Percentiles rank a stretch among this genome's conserved stretches.
These are phyloP conservation scores for Tetramorium bicarinatum DNA, from an alignment of 2,888 invertebrate genomes.

Conservation along the genomic window DNA sequence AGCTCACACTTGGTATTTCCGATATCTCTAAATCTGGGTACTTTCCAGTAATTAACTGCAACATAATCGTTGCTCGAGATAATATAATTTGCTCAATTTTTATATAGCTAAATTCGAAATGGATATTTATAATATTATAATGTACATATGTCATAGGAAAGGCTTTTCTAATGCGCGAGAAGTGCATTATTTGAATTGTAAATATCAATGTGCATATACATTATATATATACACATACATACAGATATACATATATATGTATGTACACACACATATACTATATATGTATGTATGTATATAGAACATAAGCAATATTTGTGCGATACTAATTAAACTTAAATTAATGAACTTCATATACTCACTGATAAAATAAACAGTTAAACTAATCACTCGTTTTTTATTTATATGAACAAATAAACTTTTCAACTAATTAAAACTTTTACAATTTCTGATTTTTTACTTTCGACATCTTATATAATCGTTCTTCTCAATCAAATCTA, in stretches of 20 bases:
- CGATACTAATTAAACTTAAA: slow-evolving; percentile 42
- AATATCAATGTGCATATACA: slow-evolving; percentile 51
- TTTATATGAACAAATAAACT: slow-evolving; percentile 38
- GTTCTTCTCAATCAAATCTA: too few relatives aligned
- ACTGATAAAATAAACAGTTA: slow-evolving; percentile 62
- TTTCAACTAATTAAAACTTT: slow-evolving; percentile 3
- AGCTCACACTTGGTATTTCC: background rate
- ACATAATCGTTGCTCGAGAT: slow-evolving; percentile 13
- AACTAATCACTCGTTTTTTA: slow-evolving; percentile 58
- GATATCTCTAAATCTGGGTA: background rate
- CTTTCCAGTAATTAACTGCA: background rate
- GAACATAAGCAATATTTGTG: background rate
- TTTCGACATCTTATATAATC: background rate
- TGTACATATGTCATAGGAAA: background rate
- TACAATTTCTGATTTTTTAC: background rate
- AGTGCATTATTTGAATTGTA: slow-evolving; percentile 57
- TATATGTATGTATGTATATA: background rate
- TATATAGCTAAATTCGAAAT: slow-evolving; percentile 59
- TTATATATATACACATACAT: background rate
- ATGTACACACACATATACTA: slow-evolving; percentile 39
- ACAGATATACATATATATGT: background rate
- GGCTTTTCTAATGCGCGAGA: slow-evolving; percentile 20
- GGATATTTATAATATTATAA: slow-evolving; percentile 19
- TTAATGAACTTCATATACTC: slow-evolving; percentile 54
- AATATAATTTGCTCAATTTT: slow-evolving; percentile 75